Percentiles rank a stretch among this genome's conserved stretches.
These are phyloP conservation scores for Grapholita molesta DNA, from an alignment of 1,140 invertebrate genomes.

Conservation along the genomic window DNA sequence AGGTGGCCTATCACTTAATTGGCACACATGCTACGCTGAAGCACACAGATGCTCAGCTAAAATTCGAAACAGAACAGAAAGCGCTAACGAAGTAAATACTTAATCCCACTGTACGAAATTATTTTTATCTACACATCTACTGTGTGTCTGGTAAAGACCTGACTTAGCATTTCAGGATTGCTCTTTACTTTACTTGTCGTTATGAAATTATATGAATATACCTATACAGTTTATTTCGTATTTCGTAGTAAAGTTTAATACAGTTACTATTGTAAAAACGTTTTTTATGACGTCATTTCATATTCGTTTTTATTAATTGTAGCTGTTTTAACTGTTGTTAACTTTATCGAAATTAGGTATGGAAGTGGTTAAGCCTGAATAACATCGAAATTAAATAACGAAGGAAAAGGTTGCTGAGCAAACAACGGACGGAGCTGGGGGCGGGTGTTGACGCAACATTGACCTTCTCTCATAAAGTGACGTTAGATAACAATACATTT, in stretches of 20 bases:
- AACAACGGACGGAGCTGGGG: not conserved
- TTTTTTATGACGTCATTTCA: too few species aligned
- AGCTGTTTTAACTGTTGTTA: not conserved
- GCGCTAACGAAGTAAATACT: too few species aligned
- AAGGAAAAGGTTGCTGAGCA: not conserved
- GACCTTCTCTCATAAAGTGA: not conserved
- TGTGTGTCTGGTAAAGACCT: not conserved
- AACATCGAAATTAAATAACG: not conserved
- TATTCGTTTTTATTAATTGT: not conserved
- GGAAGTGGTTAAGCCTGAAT: not conserved
- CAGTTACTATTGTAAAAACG: too few species aligned
- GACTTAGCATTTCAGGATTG: not conserved
- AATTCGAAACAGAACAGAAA: too few species aligned
- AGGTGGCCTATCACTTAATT: too few species aligned
- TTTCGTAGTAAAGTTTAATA: too few species aligned
- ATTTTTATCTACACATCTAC: too few species aligned
- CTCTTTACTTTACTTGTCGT: not conserved
- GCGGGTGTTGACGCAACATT: not conserved
- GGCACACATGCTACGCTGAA: too few species aligned
- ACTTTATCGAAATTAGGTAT: not conserved
- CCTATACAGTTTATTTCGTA: not conserved
- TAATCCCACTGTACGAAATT: too few species aligned
- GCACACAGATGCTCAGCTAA: too few species aligned
- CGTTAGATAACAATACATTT: not conserved
- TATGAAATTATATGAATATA: too few species aligned